Percentiles rank a stretch among this genome's conserved stretches.
phyloP scores from a whole-genome alignment of 2,797 vertebrate genomes.

The Molossus alvarezi region DNA sequence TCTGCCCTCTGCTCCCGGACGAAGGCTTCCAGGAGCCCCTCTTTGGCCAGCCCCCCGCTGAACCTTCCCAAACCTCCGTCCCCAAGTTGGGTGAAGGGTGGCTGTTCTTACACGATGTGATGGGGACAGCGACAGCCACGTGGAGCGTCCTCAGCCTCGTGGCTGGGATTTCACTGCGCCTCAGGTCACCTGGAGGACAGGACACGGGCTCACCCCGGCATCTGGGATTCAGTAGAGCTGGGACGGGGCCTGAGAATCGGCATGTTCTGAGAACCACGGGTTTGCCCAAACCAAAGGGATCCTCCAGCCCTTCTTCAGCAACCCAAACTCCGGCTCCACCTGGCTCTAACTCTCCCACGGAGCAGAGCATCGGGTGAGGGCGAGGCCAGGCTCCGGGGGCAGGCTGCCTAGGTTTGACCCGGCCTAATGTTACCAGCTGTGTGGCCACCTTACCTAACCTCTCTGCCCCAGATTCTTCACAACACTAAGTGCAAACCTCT shows the following conservation, averaged over 20 bases:
- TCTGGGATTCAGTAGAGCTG: not conserved
- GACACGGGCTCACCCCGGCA: not conserved
- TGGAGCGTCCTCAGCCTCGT: not conserved
- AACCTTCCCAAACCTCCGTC: not conserved
- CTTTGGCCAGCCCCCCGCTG: not conserved
- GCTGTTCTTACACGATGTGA: not conserved
- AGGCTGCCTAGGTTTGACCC: not conserved
- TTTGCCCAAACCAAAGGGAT: not conserved
- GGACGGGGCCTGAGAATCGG: not conserved
- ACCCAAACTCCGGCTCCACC: not conserved
- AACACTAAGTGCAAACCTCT: not conserved
- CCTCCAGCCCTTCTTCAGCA: not conserved
- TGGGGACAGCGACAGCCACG: not conserved
- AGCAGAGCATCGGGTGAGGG: not conserved
- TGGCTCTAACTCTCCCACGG: not conserved
- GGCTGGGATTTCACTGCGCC: not conserved
- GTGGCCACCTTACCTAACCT: not conserved
- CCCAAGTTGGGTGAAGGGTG: not conserved
- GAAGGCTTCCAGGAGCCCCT: not conserved
- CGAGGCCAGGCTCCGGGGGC: not conserved
- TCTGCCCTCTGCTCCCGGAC: not conserved
- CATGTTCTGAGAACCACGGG: not conserved
- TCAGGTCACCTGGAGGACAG: not conserved
- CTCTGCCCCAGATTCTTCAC: not conserved
- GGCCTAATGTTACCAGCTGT: not conserved